phyloP scores from a whole-genome alignment of 2,797 vertebrate species.

The Gambusia yucatana region DNA sequence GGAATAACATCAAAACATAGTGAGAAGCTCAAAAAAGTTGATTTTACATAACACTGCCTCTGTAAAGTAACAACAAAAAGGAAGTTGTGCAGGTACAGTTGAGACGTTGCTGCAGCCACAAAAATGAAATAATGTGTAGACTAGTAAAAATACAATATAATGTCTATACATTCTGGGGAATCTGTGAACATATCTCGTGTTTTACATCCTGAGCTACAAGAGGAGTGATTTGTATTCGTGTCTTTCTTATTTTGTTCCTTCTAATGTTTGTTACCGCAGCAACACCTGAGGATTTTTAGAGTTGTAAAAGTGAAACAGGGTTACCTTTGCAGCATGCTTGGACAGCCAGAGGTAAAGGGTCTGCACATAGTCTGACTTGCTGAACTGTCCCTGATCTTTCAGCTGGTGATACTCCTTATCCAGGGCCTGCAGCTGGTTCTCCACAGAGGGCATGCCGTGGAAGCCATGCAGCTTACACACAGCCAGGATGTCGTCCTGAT shows the following conservation, averaged over 20 bases:
- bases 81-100: background rate
- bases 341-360: conserved; percentile 79
- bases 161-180: background rate
- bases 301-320: background rate
- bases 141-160: background rate
- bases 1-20: too few species aligned
- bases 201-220: background rate
- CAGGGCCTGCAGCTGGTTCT: conserved; percentile 78
- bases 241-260: background rate
- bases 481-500: conserved; percentile 76
- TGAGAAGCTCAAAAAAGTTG: too few species aligned
- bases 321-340: conserved; percentile 73
- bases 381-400: conserved; percentile 74
- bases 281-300: background rate
- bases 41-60: too few species aligned
- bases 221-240: background rate
- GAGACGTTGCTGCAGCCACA: background rate
- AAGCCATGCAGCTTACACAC: conserved; percentile 80
- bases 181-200: background rate
- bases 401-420: conserved; percentile 76
- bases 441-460: conserved; percentile 57
- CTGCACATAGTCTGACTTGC: conserved; percentile 76
- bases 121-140: background rate
- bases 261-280: background rate
- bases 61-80: too few species aligned